Evolutionary conservation across 2,888 invertebrate genomes (phyloP), one percentile per base, ranked within the genome.

Genomic region (Leptothorax acervorum): DNA sequence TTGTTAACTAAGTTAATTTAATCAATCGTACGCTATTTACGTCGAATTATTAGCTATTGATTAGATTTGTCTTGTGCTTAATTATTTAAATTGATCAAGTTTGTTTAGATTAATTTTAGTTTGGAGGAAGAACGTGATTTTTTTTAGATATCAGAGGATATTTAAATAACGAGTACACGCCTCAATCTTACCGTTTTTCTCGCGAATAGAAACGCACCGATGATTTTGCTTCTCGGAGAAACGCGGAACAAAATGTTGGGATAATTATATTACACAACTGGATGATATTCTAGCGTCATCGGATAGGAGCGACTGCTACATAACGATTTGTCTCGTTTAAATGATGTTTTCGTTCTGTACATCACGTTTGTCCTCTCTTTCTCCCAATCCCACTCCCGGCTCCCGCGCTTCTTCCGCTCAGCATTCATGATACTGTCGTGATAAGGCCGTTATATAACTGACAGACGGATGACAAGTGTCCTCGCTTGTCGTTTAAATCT

Each of bases 391-490:
- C 42, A 45, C 45, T 28, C 12, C 28, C 60, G 11, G 31, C 12
- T 28, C 9, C 9, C 35, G 11, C 78, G 71, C 70, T 45, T 23
- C 57, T 48, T 62, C 48, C 68, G 66, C 63, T 53, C 51, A 23
- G 15, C 57, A 76, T 57, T 68, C 57, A 62, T 51, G 31, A 74
- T 75, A 45, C n/a, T 45, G 31, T 79, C 75, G 6, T 63, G 35
- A 18, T 66, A 51, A 51, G 68, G 51, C 18, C 76, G 39, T 76
- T 76, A 76, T 12, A 9, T 76, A 76, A 76, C 53, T 65, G 76
- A 66, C 53, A 53, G 66, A 76, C 68, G 39, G 62, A 48, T 35
- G 75, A 65, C 65, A 53, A 53, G 76, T 28, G 76, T 66, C 66
- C 68, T 42, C 66, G n/a, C 66, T 28, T 39, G 57, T 31, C 42